phyloP scores from a whole-genome alignment of 30 jellyfish, hydroid and myxozoan species.

The Morbakka virulenta region DNA sequence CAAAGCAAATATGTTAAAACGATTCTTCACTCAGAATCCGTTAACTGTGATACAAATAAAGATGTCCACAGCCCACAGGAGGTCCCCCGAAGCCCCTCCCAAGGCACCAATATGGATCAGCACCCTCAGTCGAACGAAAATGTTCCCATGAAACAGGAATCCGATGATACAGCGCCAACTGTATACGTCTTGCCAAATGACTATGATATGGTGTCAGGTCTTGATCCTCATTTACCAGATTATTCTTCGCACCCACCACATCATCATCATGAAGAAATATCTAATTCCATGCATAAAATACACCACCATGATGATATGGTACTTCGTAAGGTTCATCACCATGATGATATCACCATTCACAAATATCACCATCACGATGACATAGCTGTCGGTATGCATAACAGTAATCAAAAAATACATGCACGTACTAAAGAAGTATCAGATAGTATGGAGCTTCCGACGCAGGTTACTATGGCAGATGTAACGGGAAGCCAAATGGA shows the following conservation, averaged over 20 bases:
- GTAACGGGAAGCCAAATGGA: background rate
- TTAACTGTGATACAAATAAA: slow-evolving; percentile 64
- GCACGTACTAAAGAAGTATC: background rate
- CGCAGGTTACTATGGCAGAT: slow-evolving; percentile 36
- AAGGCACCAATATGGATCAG: slow-evolving; percentile 40
- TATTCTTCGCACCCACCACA: slow-evolving; percentile 36
- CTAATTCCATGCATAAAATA: background rate
- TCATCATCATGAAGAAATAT: background rate
- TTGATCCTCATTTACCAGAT: slow-evolving; percentile 71
- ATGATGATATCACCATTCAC: slow-evolving; percentile 48
- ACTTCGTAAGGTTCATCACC: slow-evolving; percentile 61
- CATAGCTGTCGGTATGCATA: background rate
- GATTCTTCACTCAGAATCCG: slow-evolving; percentile 33
- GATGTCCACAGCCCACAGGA: slow-evolving; percentile 56
- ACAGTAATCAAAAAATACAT: background rate
- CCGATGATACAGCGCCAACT: slow-evolving; percentile 82
- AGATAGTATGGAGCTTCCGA: slow-evolving; percentile 11
- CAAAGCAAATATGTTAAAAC: slow-evolving; percentile 49
- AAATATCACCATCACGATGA: background rate
- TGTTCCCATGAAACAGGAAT: slow-evolving; percentile 53
- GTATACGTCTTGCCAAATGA: slow-evolving; percentile 96
- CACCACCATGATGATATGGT: slow-evolving; percentile 58
- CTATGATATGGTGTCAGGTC: slow-evolving; percentile 75
- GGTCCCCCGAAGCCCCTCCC: slow-evolving; percentile 72
- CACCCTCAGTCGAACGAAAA: slow-evolving; percentile 25